Conservation (phyloP, 2,888 invertebrate genomes). For the Cabera pusaria region DNA sequence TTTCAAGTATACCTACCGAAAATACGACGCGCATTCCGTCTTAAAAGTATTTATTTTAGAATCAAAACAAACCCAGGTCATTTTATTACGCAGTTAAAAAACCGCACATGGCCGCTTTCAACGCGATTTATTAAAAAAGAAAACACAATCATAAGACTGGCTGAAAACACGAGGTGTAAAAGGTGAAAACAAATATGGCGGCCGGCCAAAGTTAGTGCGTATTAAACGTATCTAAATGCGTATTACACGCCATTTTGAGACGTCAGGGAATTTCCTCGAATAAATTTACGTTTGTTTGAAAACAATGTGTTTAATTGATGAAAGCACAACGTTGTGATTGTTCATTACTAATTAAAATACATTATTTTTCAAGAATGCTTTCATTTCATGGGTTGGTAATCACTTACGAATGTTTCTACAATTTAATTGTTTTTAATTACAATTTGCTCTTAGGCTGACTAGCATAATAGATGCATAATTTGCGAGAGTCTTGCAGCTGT, state of each 20-base stretch:
- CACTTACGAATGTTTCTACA: too few relatives aligned
- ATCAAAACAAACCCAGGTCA: slow-evolving; percentile 10
- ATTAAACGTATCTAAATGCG: not conserved
- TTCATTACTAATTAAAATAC: too few relatives aligned
- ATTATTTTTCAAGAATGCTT: too few relatives aligned
- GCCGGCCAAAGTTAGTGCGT: slow-evolving; percentile 9
- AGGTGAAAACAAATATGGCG: slow-evolving; percentile 21
- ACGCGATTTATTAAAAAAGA: slow-evolving; percentile 11
- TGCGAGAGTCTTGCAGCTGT: too few relatives aligned
- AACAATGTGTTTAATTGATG: slow-evolving; percentile 1
- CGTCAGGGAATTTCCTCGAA: slow-evolving; percentile 24
- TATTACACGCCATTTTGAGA: slow-evolving; percentile 13
- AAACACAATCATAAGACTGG: slow-evolving; percentile 6
- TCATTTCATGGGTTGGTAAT: too few relatives aligned
- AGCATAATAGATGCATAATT: too few relatives aligned
- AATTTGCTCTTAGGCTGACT: too few relatives aligned
- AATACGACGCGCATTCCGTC: too few relatives aligned
- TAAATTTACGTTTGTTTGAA: slow-evolving; percentile 9
- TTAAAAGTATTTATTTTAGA: not conserved
- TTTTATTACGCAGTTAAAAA: slow-evolving; percentile 9
- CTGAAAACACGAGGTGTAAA: slow-evolving; percentile 11
- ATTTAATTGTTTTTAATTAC: too few relatives aligned
- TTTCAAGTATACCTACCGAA: too few relatives aligned
- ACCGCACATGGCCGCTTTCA: not conserved
- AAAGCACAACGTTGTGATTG: not conserved